phyloP scores from a whole-genome alignment of 1,140 invertebrate genomes.

The Leptinotarsa undecemlineata region DNA sequence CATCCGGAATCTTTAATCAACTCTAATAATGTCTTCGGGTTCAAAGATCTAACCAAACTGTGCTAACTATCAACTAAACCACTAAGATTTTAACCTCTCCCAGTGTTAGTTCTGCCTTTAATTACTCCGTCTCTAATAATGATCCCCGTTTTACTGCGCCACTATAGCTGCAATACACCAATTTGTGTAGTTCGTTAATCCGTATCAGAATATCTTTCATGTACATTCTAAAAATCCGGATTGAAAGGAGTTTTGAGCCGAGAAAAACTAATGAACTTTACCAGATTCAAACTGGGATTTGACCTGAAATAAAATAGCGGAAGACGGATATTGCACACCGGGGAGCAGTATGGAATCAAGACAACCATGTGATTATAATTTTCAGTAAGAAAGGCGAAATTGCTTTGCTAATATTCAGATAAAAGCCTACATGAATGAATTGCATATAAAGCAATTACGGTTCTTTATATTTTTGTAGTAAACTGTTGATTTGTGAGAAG shows the following conservation, averaged over 20 bases:
- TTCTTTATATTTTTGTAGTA: too few species aligned
- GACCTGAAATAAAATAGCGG: too few species aligned
- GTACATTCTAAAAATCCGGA: too few species aligned
- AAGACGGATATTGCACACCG: too few species aligned
- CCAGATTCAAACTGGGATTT: too few species aligned
- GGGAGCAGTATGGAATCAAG: not conserved
- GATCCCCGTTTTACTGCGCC: not conserved
- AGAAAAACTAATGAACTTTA: too few species aligned
- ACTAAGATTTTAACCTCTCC: constrained; percentile 15
- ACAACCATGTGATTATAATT: not conserved
- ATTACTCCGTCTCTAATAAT: constrained; percentile 17
- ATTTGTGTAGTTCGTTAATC: not conserved
- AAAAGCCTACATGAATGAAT: too few species aligned
- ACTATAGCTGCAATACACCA: not conserved
- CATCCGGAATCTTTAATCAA: constrained; percentile 13
- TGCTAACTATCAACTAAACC: constrained; percentile 14
- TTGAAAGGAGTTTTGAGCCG: too few species aligned
- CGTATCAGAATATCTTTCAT: not conserved
- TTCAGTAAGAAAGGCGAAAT: not conserved
- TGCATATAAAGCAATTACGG: too few species aligned
- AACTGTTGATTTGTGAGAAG: too few species aligned
- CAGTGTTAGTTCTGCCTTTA: not conserved
- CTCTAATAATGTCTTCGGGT: constrained; percentile 8
- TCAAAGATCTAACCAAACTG: constrained; percentile 11
- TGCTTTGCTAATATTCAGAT: too few species aligned